Base-by-base conservation (phyloP, 2,113 vertebrate species). In the Guaruba guarouba region DNA sequence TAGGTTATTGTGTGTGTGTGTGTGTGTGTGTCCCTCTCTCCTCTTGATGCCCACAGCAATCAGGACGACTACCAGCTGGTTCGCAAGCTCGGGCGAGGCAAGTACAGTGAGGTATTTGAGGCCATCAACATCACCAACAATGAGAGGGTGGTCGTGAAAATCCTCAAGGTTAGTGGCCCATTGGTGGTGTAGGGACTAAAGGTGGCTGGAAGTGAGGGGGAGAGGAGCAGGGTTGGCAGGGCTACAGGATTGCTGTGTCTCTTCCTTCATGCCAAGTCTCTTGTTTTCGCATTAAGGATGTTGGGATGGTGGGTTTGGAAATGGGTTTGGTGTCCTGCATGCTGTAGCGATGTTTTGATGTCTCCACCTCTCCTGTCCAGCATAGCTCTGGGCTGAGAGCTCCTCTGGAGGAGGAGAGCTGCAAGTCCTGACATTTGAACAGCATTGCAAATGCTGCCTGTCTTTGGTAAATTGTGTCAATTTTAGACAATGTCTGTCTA, bases 111-210 rank as follows among this genome's bases (percentile, higher is more conserved):
- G 98, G 99, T 99, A 46, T 99, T 99, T 61, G 99, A 99, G 98
- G 99, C 99, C 96, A 99, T 99, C 97, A 99, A 99, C 97, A 99
- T 99, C 97, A 99, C 99, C 97, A 99, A 99, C 98, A 99, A 99
- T 48, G 99, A 99, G 96, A 98, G 99, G 93, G 99, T 99, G 71
- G 99, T 99, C 51, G 99, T 99, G 71, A 99, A 99, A 98, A 99
- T 99, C 96, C 99, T 99, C 86, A 99, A 99, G 99, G 99, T 99
- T 97, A 99, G 98, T 98, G 88, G 96, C 92, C 82, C 48, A 44
- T 48, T 77, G 92, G 44, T 92, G 82, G 43, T 9, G 44, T 4
- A 22, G 10, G 19, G 25, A 20, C 44, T 80, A 9, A 35, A 2
- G 7, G 48, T 18, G 16, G 9, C 68, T 55, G 57, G 75, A 29